Base-by-base conservation (phyloP, 2,113 vertebrate genomes). In the Strix aluco region DNA sequence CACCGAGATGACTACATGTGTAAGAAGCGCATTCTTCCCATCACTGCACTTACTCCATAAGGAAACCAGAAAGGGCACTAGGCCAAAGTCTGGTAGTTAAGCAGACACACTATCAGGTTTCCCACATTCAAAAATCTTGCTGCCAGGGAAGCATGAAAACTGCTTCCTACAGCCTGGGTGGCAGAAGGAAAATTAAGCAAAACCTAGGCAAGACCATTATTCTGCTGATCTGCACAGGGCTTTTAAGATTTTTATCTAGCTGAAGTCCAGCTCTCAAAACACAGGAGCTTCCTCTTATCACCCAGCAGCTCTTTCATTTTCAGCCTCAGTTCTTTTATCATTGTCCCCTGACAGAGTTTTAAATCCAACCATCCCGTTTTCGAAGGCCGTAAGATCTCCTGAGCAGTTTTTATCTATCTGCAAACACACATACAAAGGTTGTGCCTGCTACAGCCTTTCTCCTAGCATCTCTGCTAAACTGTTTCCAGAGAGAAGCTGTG, bases 11-110 rank as follows among this genome's bases (percentile, higher is more conserved):
- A 96, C 92, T 91, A 52, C 92, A 82, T 6, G 94, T 94, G 94
- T 90, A 97, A 97, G 95, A 55, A 95, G 94, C 51, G 17, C 96
- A 95, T 97, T 96, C 96, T 92, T 95, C 96, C 94, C 94, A 97
- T 95, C 91, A 18, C 91, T 96, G 91, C 88, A 34, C 88, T 94
- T 52, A 40, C 77, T 92, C 84, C 94, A 77, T 93, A 85, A 92
- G 95, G 94, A 90, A 96, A 91, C 51, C 69, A 92, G 86, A 59
- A 81, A 94, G 92, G 97, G 92, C 96, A 96, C 9, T 44, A 74
- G 84, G 81, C 94, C 94, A 96, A 88, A 81, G 89, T 81, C 92
- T 96, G 95, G 90, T 82, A 93, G 93, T 95, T 90, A 94, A 96
- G 96, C 82, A 92, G 81, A 93, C 69, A 84, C 88, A 8, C 95